A percentile compares a stretch with the other conserved stretches of the same genome.
Evolutionary conservation across 2,888 invertebrate genomes (phyloP).

Genomic region (Dynastes hyllus): DNA sequence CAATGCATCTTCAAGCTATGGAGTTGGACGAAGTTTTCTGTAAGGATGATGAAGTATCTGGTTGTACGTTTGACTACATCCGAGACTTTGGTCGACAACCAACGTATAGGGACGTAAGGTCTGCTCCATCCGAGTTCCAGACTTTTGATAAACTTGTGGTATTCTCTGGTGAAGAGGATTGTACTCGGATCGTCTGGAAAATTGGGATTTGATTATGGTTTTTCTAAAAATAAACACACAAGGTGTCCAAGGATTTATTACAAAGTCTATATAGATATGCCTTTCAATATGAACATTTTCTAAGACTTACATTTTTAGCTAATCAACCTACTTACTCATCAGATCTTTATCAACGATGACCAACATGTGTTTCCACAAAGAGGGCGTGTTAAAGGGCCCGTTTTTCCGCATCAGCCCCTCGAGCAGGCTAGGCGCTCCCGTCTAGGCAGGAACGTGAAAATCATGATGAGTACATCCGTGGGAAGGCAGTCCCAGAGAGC

Average conservation of each 20-base stretch:
- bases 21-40: conserved; percentile 67
- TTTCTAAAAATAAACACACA: not conserved
- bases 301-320: not conserved
- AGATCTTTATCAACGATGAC: conserved; percentile 66
- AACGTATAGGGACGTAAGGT: conserved; percentile 67
- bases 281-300: not conserved
- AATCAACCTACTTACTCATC: conserved; percentile 57
- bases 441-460: conserved; percentile 63
- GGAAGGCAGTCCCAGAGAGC: conserved; percentile 61
- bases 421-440: conserved; percentile 65
- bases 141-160: conserved; percentile 70
- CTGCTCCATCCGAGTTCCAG: conserved; percentile 72
- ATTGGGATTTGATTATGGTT: conserved; percentile 1
- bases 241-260: not conserved
- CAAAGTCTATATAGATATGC: no score
- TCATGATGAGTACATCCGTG: conserved; percentile 62
- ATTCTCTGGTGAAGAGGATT: conserved; percentile 64
- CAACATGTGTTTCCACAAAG: conserved; percentile 64
- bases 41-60: conserved; percentile 63
- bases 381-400: conserved; percentile 61
- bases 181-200: conserved; percentile 64
- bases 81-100: conserved; percentile 68
- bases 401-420: no score
- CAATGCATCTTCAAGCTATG: conserved; percentile 70
- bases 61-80: conserved; percentile 68